Conservation (phyloP, 2,113 vertebrate genomes). For the Willisornis vidua region DNA sequence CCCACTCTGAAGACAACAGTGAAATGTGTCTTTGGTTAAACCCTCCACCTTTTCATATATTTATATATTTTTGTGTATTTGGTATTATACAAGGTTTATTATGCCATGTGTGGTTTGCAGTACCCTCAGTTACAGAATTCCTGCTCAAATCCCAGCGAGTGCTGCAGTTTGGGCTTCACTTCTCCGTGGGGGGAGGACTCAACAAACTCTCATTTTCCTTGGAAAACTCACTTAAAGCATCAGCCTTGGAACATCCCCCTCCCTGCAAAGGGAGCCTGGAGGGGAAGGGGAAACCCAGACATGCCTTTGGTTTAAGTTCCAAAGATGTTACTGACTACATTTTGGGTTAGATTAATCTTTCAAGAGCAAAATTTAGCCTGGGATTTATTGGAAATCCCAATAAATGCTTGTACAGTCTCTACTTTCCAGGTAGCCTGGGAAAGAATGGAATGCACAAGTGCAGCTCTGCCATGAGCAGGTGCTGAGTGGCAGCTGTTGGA, state of each 20-base stretch:
- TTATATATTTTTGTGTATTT: not conserved
- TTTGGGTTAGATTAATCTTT: not conserved
- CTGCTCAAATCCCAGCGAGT: not conserved
- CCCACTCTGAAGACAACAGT: not conserved
- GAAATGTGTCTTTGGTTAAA: not conserved
- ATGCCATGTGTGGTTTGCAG: not conserved
- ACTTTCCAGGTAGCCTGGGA: slow-evolving; percentile 18
- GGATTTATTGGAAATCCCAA: not conserved
- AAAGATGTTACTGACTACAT: not conserved
- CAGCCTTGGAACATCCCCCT: not conserved
- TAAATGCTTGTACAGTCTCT: not conserved
- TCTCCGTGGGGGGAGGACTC: accelerated
- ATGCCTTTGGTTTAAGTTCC: not conserved
- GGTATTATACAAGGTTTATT: not conserved
- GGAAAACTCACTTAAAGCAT: not conserved
- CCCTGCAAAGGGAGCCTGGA: not conserved
- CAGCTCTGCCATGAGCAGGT: slow-evolving; percentile 40
- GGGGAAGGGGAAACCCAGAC: not conserved
- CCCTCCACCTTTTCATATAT: not conserved
- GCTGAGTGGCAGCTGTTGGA: slow-evolving; percentile 59
- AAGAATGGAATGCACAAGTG: not conserved
- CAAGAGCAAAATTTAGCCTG: not conserved
- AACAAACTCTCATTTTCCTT: accelerated
- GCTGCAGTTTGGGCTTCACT: not conserved
- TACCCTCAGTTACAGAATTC: not conserved